These are phyloP conservation scores for Nomia melanderi DNA, from an alignment of 1,140 invertebrate genomes.

Conservation along the genomic window DNA sequence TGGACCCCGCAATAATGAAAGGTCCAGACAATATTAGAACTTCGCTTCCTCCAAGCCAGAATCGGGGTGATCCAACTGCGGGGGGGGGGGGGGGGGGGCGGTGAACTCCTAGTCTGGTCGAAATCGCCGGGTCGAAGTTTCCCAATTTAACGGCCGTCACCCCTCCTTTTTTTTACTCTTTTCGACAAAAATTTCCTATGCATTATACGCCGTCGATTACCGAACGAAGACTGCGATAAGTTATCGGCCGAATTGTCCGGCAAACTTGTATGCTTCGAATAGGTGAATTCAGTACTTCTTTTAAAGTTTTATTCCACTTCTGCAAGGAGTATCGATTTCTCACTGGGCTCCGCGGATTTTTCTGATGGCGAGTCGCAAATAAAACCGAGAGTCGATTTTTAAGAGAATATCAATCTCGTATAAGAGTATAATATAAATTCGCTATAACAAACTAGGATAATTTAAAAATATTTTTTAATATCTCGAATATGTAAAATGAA, in stretches of 20 bases:
- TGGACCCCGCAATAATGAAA: background rate
- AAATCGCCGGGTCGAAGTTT: constrained; percentile 31
- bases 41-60: background rate
- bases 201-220: background rate
- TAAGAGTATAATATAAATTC: no score
- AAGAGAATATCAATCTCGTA: no score
- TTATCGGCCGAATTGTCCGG: background rate
- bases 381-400: no score
- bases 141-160: constrained; percentile 18
- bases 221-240: constrained; percentile 7
- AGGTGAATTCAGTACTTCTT: background rate
- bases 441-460: no score
- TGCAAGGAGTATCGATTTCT: no score
- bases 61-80: background rate
- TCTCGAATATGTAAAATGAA: no score
- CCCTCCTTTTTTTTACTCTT: background rate
- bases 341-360: no score
- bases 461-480: no score
- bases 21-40: constrained; percentile 13
- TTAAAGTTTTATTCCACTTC: no score
- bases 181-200: constrained; percentile 11
- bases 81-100: no score
- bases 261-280: constrained; percentile 15
- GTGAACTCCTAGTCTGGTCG: no score
- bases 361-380: no score